These are phyloP conservation scores for Stenoptilia bipunctidactyla DNA, from an alignment of 2,888 invertebrate genomes.

Conservation along the genomic window DNA sequence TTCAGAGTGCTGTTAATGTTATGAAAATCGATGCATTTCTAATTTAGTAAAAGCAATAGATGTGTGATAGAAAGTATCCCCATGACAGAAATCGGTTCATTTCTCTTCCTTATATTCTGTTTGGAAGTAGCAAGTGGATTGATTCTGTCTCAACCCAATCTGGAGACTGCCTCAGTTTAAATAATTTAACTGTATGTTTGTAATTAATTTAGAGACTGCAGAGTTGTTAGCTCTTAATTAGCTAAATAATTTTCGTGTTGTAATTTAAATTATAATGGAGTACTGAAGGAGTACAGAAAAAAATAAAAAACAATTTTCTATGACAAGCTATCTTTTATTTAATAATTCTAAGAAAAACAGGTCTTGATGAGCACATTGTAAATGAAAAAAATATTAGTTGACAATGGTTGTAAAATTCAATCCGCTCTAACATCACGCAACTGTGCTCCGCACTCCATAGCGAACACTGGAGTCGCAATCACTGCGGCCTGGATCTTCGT, in stretches of 20 bases:
- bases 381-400: not conserved
- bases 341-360: not conserved
- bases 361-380: conserved; percentile 1
- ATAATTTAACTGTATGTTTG: conserved; percentile 52
- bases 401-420: no score
- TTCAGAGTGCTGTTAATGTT: conserved; percentile 5
- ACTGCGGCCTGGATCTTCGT: conserved; percentile 49
- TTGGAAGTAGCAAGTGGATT: conserved; percentile 18
- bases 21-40: conserved; percentile 52
- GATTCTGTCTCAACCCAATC: conserved; percentile 36
- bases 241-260: conserved; percentile 56
- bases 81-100: conserved; percentile 31
- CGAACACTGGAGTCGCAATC: conserved; percentile 42
- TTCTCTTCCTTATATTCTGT: conserved; percentile 21
- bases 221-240: conserved; percentile 66
- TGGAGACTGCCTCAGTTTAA: conserved; percentile 44
- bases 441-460: conserved; percentile 35
- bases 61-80: conserved; percentile 26
- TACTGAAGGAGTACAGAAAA: conserved; percentile 57
- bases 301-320: conserved; percentile 46
- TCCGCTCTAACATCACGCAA: conserved; percentile 37
- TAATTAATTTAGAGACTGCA: conserved; percentile 67
- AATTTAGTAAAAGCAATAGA: conserved; percentile 44
- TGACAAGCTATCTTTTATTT: conserved; percentile 34
- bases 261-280: conserved; percentile 52